Percentiles rank a stretch among this genome's conserved stretches.
These are phyloP conservation scores for Percopsis omiscomaycus DNA, from an alignment of 2,797 vertebrate genomes.

Conservation along the genomic window DNA sequence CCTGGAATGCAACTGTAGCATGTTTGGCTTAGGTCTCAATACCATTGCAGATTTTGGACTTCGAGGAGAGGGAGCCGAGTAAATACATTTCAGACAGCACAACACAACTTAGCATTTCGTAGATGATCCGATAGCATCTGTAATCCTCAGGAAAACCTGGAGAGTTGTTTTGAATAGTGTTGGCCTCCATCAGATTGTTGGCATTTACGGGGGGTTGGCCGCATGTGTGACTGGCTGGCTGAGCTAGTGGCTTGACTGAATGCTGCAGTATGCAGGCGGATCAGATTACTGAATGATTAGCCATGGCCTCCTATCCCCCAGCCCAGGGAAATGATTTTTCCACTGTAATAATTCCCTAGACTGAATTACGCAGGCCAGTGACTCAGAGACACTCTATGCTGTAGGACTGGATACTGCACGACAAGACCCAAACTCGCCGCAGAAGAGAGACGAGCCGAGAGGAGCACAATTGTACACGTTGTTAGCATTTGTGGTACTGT, in stretches of 20 bases:
- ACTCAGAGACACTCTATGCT: conserved; percentile 71
- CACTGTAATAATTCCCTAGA: conserved; percentile 78
- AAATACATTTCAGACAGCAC: conserved; percentile 68
- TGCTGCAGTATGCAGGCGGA: conserved; percentile 73
- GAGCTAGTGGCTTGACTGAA: conserved; percentile 60
- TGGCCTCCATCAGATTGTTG: conserved; percentile 67
- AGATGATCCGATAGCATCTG: conserved; percentile 73
- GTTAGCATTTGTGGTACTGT: neutral
- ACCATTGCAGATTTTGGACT: conserved; percentile 45
- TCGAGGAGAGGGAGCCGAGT: conserved; percentile 44
- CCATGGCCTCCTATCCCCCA: conserved; percentile 72
- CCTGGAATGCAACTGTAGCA: conserved; percentile 47
- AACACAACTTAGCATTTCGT: conserved; percentile 66
- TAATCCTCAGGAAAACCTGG: conserved; percentile 76
- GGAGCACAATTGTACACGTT: conserved; percentile 11
- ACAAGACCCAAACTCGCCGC: conserved; percentile 59
- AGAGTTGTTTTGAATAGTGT: conserved; percentile 63
- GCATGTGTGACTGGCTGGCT: conserved; percentile 70
- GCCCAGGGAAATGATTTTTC: conserved; percentile 78
- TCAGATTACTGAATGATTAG: conserved; percentile 81
- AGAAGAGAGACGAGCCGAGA: conserved; percentile 41
- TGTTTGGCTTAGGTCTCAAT: conserved; percentile 48
- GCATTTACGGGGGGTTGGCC: conserved; percentile 60
- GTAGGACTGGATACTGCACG: conserved; percentile 46
- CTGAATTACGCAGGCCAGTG: conserved; percentile 72